Base-by-base conservation (phyloP, 2,113 vertebrate genomes). In the Fulica atra region DNA sequence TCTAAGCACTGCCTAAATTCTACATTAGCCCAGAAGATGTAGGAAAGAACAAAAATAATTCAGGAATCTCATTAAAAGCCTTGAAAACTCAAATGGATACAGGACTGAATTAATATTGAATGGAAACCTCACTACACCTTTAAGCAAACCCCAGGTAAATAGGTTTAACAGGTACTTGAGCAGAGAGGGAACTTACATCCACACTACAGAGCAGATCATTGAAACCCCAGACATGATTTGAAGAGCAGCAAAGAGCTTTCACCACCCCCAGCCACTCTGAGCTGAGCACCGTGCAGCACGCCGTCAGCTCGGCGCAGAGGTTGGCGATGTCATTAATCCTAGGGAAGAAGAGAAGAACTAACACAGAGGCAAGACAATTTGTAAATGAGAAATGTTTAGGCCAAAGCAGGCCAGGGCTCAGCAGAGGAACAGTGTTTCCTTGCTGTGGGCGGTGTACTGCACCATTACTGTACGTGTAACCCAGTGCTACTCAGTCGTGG, bases 171-270 rank as follows among this genome's bases (percentile, higher is more conserved):
- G 50, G 21, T 14, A 31, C 51, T 31, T 65, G 16, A 70, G 54
- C 28, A 65, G 42, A 46, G 1, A 15, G 2, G 31, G 38, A 83
- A 97, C 98, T 98, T 91, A 98, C 98, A 94, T 97, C 98, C 57
- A 98, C 97, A 4, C 97, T 98, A 96, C 98, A 98, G 81, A 98
- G 98, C 9, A 98, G 97, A 66, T 98, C 97, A 36, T 94, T 98
- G 94, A 98, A 98, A 15, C 97, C 98, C 98, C 98, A 98, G 73
- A 97, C 97, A 1, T 97, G 98, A 80, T 98, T 98, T 28, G 98
- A 98, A 35, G 98, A 98, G 80, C 98, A 98, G 71, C 98, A 98
- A 14, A 98, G 98, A 60, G 98, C 98, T 91, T 97, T 98, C 16
- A 98, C 44, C 0, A 97, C 97, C 10, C 98, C 98, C 82, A 98